Base-by-base conservation (phyloP, 2,888 invertebrate species). In the Ochlodes sylvanus region DNA sequence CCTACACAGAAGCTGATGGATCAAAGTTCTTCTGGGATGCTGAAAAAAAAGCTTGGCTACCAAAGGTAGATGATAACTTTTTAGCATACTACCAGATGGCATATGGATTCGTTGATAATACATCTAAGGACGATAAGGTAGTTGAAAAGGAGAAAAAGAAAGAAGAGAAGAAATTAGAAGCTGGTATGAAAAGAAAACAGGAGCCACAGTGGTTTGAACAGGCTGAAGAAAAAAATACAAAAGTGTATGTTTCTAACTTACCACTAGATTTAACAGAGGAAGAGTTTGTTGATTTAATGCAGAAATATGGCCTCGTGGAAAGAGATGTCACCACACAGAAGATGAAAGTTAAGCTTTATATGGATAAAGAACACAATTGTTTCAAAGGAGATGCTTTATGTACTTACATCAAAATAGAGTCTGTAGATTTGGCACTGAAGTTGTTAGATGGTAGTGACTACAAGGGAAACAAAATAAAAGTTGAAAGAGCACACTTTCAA, bases 311-410 rank as follows among this genome's bases (percentile, higher is more conserved):
- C 5, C 94, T 99, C 72, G 96, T 99, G 38, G 98, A 98, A 94
- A 95, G 97, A 77, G 99, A 99, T 86, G 94, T 96, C 0, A 94
- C 95, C 56, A 96, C 95, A 12, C 96, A 96, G 75, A 96, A 96
- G 82, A 96, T 96, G 87, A 99, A 98, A 89, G 92, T 99, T 1
- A 99, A 99, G 92, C 89, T 99, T 42, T 99, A 99, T 86, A 95
- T 94, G 75, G 98, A 98, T 80, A 90, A 95, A 44, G 95, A 96
- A 78, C 95, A 96, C 0, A 95, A 98, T 72, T 94, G 95, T 71
- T 94, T 97, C 41, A 99, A 99, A 93, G 99, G 99, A 10, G 99
- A 99, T 93, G 99, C 97, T 12, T 93, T 98, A 55, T 99, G 99
- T 87, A 98, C 98, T 73, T 99, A 98, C 82, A 98, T 99, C 63